phyloP scores from a whole-genome alignment of 1,140 invertebrate species.

The Apis dorsata region DNA sequence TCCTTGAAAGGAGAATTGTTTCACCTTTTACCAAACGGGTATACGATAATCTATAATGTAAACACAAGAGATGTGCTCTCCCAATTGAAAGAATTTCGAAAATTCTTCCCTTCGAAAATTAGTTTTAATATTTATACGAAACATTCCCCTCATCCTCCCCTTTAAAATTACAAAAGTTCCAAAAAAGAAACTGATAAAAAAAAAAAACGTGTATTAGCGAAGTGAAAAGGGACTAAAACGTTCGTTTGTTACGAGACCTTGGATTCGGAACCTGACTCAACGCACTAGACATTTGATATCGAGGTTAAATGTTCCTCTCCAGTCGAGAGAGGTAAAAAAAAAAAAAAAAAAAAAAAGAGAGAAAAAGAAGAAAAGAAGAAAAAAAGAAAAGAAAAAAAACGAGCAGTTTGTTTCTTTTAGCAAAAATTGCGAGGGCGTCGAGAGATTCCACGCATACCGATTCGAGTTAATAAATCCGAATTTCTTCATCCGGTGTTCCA shows the following conservation, averaged over 20 bases:
- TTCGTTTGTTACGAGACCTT: slow-evolving; percentile 36
- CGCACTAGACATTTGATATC: slow-evolving; percentile 45
- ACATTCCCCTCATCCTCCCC: no score
- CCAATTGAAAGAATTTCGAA: no score
- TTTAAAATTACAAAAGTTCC: no score
- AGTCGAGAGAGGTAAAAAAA: background rate
- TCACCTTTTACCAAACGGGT: no score
- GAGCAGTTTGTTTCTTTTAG: slow-evolving; percentile 34
- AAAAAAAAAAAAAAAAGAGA: background rate
- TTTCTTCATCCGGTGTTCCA: slow-evolving; percentile 19
- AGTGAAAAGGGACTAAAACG: slow-evolving; percentile 5
- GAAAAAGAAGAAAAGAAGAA: background rate
- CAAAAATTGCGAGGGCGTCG: slow-evolving; percentile 44
- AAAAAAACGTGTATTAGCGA: background rate
- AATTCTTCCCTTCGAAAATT: no score
- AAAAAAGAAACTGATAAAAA: background rate
- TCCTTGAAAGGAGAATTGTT: no score
- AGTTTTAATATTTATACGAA: no score
- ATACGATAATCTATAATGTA: no score
- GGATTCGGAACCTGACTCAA: slow-evolving; percentile 41
- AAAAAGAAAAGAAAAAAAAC: background rate
- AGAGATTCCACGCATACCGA: slow-evolving; percentile 45
- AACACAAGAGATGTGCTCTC: no score
- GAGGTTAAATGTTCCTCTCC: slow-evolving; percentile 42
- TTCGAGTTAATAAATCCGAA: slow-evolving; percentile 50